Conservation (phyloP, 1,140 invertebrate genomes). For the Drosophila repletoides region DNA sequence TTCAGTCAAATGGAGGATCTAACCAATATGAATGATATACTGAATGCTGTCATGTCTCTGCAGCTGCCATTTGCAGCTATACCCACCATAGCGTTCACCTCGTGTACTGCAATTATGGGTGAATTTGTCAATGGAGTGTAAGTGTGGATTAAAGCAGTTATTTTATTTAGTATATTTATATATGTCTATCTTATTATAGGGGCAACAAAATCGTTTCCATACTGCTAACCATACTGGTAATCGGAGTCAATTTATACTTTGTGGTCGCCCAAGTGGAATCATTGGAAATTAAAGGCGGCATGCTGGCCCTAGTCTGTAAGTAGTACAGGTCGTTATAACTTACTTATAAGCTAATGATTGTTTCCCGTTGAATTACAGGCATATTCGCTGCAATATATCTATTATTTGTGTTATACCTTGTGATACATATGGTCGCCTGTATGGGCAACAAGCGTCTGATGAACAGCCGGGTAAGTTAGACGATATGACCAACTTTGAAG, state of each 20-base stretch:
- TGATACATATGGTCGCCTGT: slow-evolving; percentile 87
- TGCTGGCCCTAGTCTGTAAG: slow-evolving; percentile 83
- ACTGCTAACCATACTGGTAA: slow-evolving; percentile 87
- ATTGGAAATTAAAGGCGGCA: slow-evolving; percentile 84
- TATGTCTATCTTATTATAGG: slow-evolving; percentile 82
- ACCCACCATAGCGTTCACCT: slow-evolving; percentile 94
- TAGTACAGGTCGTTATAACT: neutral
- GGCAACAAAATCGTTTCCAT: slow-evolving; percentile 88
- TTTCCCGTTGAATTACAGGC: slow-evolving; percentile 45
- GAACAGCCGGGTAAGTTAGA: slow-evolving; percentile 74
- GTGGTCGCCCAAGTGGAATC: slow-evolving; percentile 86
- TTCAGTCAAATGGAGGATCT: slow-evolving; percentile 89
- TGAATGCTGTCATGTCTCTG: slow-evolving; percentile 95
- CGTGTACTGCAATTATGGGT: slow-evolving; percentile 91
- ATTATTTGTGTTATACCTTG: slow-evolving; percentile 88
- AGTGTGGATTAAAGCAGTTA: slow-evolving; percentile 83
- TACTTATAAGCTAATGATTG: neutral
- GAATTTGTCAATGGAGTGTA: slow-evolving; percentile 88
- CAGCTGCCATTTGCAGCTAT: slow-evolving; percentile 93
- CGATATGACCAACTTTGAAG: neutral
- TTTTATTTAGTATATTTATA: slow-evolving; percentile 22
- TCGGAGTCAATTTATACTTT: slow-evolving; percentile 93
- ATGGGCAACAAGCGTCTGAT: slow-evolving; percentile 85
- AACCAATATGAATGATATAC: slow-evolving; percentile 93
- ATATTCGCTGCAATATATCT: slow-evolving; percentile 87